Evolutionary conservation across 2,888 invertebrate genomes (phyloP).

Genomic region (Tipula vernalis): DNA sequence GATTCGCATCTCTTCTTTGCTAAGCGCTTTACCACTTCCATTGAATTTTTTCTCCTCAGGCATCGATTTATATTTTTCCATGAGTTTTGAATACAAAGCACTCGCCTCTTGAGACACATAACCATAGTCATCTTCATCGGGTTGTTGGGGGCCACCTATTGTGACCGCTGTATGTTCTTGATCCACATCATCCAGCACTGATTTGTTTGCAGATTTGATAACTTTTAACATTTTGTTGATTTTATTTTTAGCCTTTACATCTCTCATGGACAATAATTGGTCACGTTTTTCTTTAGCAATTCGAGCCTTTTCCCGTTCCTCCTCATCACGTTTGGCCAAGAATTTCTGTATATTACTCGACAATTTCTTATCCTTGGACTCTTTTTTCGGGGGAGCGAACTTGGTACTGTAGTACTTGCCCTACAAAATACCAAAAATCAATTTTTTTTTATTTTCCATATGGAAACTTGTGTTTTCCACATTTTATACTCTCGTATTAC

Average conservation of each 20-base stretch:
- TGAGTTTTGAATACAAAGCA: slow-evolving; percentile 69
- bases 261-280: slow-evolving; percentile 49
- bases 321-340: slow-evolving; percentile 66
- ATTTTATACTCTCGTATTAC: not conserved
- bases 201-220: slow-evolving; percentile 80
- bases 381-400: slow-evolving; percentile 72
- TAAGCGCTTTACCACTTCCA: slow-evolving; percentile 35
- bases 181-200: slow-evolving; percentile 69
- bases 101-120: slow-evolving; percentile 76
- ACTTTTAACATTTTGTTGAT: slow-evolving; percentile 71
- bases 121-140: slow-evolving; percentile 85
- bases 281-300: slow-evolving; percentile 53
- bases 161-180: slow-evolving; percentile 64
- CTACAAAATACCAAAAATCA: slow-evolving; percentile 23
- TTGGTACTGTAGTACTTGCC: slow-evolving; percentile 60
- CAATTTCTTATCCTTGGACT: slow-evolving; percentile 50
- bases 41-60: slow-evolving; percentile 62
- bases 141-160: slow-evolving; percentile 59
- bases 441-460: not conserved
- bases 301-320: slow-evolving; percentile 51
- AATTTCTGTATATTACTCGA: slow-evolving; percentile 75
- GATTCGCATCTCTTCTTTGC: slow-evolving; percentile 40
- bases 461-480: not conserved
- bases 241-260: slow-evolving; percentile 59
- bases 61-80: slow-evolving; percentile 65